Percentiles rank a stretch among this genome's conserved stretches.
These are phyloP conservation scores for Centropristis striata DNA, from an alignment of 2,113 vertebrate genomes.

Conservation along the genomic window DNA sequence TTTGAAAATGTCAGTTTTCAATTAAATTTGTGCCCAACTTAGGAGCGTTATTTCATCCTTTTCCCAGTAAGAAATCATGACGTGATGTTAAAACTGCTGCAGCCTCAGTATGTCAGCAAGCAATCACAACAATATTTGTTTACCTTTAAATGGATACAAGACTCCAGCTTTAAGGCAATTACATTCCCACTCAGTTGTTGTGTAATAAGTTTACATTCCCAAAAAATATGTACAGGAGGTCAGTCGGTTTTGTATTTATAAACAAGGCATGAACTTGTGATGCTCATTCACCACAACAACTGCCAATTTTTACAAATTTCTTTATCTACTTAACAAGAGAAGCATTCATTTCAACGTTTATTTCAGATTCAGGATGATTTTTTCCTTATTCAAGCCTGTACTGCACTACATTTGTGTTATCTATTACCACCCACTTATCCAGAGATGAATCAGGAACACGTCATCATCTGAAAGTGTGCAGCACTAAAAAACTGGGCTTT, in stretches of 20 bases:
- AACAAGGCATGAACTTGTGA: background rate
- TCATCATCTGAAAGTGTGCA: background rate
- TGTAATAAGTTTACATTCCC: background rate
- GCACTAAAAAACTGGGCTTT: background rate
- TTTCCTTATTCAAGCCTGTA: background rate
- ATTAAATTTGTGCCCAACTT: no score
- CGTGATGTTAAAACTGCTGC: no score
- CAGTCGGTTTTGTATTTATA: background rate
- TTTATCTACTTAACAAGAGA: background rate
- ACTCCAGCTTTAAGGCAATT: background rate
- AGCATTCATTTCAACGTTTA: background rate
- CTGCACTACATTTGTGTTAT: slow-evolving; percentile 1
- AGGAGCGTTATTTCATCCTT: no score
- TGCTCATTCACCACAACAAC: background rate
- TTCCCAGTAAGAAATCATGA: no score
- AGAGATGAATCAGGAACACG: background rate
- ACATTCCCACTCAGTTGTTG: no score
- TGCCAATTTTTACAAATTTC: background rate
- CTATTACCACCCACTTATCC: background rate
- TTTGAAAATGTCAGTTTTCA: no score
- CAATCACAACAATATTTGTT: no score
- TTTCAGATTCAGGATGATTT: background rate
- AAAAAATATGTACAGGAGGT: background rate
- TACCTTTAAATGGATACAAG: background rate
- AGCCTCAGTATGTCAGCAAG: no score